Evolutionary conservation across 2,888 invertebrate species (phyloP).

Genomic region (Cryptophagus acutangulus): DNA sequence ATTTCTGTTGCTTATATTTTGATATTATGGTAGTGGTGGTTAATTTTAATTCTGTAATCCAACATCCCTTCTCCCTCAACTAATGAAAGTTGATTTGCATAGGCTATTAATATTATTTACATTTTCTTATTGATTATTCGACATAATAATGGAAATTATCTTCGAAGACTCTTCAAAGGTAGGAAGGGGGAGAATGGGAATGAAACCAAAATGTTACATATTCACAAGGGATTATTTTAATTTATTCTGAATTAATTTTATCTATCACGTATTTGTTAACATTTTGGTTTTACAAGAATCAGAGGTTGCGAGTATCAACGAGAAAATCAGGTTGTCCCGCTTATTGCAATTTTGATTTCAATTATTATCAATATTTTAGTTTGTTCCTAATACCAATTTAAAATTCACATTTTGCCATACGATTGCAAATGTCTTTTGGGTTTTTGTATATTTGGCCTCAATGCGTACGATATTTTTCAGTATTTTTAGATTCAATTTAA

Average conservation of each 20-base stretch:
- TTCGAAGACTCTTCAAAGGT: slow-evolving; percentile 34
- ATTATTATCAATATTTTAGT: slow-evolving; percentile 26
- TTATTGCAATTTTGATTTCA: slow-evolving; percentile 34
- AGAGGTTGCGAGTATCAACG: slow-evolving; percentile 46
- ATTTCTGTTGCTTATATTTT: slow-evolving; percentile 34
- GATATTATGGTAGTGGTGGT: slow-evolving; percentile 29
- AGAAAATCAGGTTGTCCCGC: slow-evolving; percentile 34
- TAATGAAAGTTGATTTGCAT: slow-evolving; percentile 11
- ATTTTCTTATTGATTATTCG: background rate
- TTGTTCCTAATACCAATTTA: slow-evolving; percentile 23
- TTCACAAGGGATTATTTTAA: slow-evolving; percentile 5
- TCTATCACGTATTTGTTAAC: slow-evolving; percentile 21
- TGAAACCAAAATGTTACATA: slow-evolving; percentile 39
- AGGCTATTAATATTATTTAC: background rate
- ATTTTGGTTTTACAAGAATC: slow-evolving; percentile 40
- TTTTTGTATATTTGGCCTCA: slow-evolving; percentile 35
- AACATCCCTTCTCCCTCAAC: slow-evolving; percentile 34
- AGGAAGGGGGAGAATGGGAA: slow-evolving; percentile 47
- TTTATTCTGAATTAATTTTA: background rate
- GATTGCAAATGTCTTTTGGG: slow-evolving; percentile 40
- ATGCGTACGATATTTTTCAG: slow-evolving; percentile 28
- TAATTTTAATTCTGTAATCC: slow-evolving; percentile 20
- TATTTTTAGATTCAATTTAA: slow-evolving; percentile 12
- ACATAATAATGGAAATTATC: background rate
- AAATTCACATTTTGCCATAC: slow-evolving; percentile 47